A percentile compares a stretch with the other conserved stretches of the same genome.
Evolutionary conservation across 2,113 vertebrate species (phyloP).

Genomic region (Pachyramphus minor): DNA sequence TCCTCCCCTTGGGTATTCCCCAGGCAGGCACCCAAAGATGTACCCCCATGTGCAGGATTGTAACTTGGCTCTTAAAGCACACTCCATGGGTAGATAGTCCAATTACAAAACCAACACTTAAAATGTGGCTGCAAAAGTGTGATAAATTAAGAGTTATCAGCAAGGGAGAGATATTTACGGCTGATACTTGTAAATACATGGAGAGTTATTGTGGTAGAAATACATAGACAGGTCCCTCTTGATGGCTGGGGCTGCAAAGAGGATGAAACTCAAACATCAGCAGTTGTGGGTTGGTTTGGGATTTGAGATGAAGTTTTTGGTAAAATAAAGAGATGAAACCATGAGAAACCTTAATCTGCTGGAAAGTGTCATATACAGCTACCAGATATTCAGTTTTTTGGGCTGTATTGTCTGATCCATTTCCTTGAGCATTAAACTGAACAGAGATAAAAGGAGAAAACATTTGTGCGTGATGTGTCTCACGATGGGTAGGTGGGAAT

Average conservation of each 20-base stretch:
- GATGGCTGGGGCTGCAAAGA: not conserved
- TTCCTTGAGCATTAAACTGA: not conserved
- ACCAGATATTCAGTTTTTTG: not conserved
- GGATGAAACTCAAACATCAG: not conserved
- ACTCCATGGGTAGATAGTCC: not conserved
- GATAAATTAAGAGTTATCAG: not conserved
- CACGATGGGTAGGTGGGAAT: conserved; percentile 1
- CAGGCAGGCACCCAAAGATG: not conserved
- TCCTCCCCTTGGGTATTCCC: not conserved
- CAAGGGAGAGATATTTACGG: not conserved
- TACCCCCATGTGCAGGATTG: accelerated
- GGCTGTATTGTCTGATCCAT: not conserved
- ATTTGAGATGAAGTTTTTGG: not conserved
- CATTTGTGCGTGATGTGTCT: not conserved
- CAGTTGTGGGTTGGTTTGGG: not conserved
- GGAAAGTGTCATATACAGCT: not conserved
- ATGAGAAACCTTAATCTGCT: not conserved
- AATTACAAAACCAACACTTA: not conserved
- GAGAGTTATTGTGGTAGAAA: not conserved
- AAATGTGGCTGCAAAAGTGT: not conserved
- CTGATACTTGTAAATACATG: not conserved
- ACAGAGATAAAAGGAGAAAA: not conserved
- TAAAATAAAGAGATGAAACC: not conserved
- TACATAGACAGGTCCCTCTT: not conserved
- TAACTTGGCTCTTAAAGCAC: not conserved